Base-by-base conservation (phyloP, 2,888 invertebrate species). In the Habroteleia sp. region DNA sequence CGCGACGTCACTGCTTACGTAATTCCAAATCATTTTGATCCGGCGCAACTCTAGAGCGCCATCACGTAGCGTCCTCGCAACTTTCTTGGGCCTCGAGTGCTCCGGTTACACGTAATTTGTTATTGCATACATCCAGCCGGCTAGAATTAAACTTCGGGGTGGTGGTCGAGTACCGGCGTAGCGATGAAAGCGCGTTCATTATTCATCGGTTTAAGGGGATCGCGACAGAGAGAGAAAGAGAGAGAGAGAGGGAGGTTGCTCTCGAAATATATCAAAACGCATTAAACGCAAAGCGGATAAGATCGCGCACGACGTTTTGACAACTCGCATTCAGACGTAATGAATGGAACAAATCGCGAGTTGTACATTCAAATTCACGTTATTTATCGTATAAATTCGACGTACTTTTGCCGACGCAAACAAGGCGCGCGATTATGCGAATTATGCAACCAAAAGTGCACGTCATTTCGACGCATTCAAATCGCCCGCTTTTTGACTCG, bases 91-190 rank as follows among this genome's bases (percentile, higher is more conserved):
- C 62, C 69, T 63, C 65, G 58, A 74, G 63, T 41, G 41, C 69
- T 69, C 63, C 76, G 74, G 75, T 81, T 79, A 80, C 80, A 79
- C 79, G 81, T 82, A 80, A 82, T 83, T 83, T 80, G 79, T 81
- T 81, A 83, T 81, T 81, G 79, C 79, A 75, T 48, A 69, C 77
- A 76, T 79, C 74, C 75, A 77, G 77, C 44, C 69, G 46, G 58
- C 52, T 76, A 77, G 74, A 77, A 76, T 58, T 68, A 66, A 76
- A 71, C 76, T 77, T 72, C 65, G 54, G 76, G 73, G 71, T 71
- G 74, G 75, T 60, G 79, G 74, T 78, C 78, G 75, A n/a, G n/a
- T 50, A 78, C 74, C 76, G 63, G 63, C 63, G 72, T 60, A 10
- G 63, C 71, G 78, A 77, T 78, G 78, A 81, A 82, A 82, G 77